Conservation (phyloP, 1,140 invertebrate genomes). For the Aphaenogaster rudis region DNA sequence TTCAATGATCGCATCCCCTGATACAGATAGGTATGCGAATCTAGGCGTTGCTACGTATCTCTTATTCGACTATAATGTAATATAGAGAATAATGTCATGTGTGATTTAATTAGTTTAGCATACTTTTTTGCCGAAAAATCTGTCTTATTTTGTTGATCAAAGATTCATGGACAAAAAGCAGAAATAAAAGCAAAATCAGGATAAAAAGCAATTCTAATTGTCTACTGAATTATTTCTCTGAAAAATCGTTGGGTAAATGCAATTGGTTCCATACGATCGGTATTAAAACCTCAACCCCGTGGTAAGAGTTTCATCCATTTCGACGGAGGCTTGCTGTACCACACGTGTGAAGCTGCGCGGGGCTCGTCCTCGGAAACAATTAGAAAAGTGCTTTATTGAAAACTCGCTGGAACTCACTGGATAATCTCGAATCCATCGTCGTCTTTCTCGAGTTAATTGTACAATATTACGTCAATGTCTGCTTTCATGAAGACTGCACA, state of each 20-base stretch:
- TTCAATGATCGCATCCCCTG: slow-evolving; percentile 66
- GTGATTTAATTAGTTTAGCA: neutral
- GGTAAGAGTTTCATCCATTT: slow-evolving; percentile 76
- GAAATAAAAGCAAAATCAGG: neutral
- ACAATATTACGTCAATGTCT: neutral
- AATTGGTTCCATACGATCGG: slow-evolving; percentile 65
- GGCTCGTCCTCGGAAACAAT: slow-evolving; percentile 68
- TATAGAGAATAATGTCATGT: neutral
- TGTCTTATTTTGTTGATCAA: neutral
- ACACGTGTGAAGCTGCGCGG: slow-evolving; percentile 1
- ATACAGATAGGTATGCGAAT: slow-evolving; percentile 57
- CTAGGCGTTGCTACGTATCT: slow-evolving; percentile 28
- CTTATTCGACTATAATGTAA: neutral
- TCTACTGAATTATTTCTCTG: slow-evolving; percentile 34
- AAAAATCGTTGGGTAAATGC: slow-evolving; percentile 61
- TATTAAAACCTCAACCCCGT: slow-evolving; percentile 68
- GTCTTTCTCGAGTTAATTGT: slow-evolving; percentile 11
- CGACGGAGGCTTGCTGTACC: slow-evolving; percentile 64
- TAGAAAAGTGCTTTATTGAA: slow-evolving; percentile 73
- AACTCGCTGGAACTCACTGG: neutral
- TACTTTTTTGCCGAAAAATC: neutral
- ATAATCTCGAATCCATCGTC: slow-evolving; percentile 41
- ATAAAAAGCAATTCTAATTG: neutral
- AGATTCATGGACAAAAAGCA: neutral
- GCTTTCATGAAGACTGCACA: slow-evolving; percentile 25